Evolutionary conservation across 2,888 invertebrate species (phyloP).

Genomic region (Tetragnatha montana): DNA sequence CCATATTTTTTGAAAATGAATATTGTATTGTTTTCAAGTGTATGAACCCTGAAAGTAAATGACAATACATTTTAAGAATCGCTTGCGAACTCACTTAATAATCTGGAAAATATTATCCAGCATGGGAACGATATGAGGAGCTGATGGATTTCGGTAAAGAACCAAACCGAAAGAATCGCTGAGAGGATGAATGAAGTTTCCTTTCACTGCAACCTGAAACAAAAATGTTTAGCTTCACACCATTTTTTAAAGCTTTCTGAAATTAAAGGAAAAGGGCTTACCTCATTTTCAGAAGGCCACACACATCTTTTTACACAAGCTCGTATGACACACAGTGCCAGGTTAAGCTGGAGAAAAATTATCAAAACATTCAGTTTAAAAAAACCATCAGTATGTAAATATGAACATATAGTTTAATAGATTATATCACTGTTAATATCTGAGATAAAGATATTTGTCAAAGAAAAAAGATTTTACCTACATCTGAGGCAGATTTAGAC

Average conservation of each 20-base stretch:
- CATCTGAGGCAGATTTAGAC: slow-evolving; percentile 19
- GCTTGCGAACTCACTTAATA: slow-evolving; percentile 78
- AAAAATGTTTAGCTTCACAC: background rate
- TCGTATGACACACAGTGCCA: slow-evolving; percentile 85
- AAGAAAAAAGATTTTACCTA: slow-evolving; percentile 17
- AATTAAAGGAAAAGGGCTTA: slow-evolving; percentile 65
- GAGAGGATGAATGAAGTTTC: slow-evolving; percentile 86
- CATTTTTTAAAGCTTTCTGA: background rate
- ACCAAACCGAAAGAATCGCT: slow-evolving; percentile 86
- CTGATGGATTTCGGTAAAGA: slow-evolving; percentile 90
- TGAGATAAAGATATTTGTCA: background rate
- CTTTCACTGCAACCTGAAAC: slow-evolving; percentile 83
- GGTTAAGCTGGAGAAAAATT: slow-evolving; percentile 74
- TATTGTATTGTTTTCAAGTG: too few species aligned
- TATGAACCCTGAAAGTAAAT: too few species aligned
- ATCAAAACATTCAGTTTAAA: background rate
- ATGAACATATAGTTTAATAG: background rate
- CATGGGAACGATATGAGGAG: slow-evolving; percentile 87
- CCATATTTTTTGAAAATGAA: too few species aligned
- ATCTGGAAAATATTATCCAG: slow-evolving; percentile 87
- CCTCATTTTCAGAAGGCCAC: slow-evolving; percentile 91
- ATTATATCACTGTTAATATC: background rate
- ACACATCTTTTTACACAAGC: slow-evolving; percentile 91
- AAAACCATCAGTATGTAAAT: background rate
- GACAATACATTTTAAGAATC: too few species aligned